Evolutionary conservation across 1,140 invertebrate genomes (phyloP).

Genomic region (Hydropsyche tenuis): DNA sequence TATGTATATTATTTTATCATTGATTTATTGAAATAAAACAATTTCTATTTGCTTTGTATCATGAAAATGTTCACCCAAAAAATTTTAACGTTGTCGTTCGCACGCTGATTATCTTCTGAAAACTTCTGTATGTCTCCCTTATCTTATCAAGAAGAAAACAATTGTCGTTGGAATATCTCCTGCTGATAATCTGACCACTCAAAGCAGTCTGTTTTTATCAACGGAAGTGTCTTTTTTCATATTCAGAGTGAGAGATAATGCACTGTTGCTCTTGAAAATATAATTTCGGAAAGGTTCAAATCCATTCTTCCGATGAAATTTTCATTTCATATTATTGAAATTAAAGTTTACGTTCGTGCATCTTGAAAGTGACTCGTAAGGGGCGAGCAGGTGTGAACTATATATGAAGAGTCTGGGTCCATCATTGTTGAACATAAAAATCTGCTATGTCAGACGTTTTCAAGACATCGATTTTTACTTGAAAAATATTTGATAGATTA

Average conservation of each 20-base stretch:
- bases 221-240: not conserved
- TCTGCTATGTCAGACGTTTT: not conserved
- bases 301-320: no score
- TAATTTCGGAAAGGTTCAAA: no score
- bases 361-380: not conserved
- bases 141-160: constrained; percentile 12
- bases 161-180: not conserved
- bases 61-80: no score
- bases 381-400: constrained; percentile 21
- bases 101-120: not conserved
- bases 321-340: no score
- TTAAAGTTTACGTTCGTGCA: not conserved
- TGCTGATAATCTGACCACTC: constrained; percentile 2
- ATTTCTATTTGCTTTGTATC: not conserved
- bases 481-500: no score
- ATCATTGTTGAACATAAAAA: constrained; percentile 6
- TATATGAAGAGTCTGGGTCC: constrained; percentile 9
- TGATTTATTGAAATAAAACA: not conserved
- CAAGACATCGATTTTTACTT: not conserved
- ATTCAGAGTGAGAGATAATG: no score
- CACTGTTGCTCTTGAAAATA: no score
- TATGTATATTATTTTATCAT: no score
- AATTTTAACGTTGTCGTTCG: no score
- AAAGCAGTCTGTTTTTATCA: constrained; percentile 7
- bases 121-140: constrained; percentile 1